Evolutionary conservation across 1,140 invertebrate genomes (phyloP), one percentile per base, ranked within the genome.

Genomic region (Medauroidea extradentata): DNA sequence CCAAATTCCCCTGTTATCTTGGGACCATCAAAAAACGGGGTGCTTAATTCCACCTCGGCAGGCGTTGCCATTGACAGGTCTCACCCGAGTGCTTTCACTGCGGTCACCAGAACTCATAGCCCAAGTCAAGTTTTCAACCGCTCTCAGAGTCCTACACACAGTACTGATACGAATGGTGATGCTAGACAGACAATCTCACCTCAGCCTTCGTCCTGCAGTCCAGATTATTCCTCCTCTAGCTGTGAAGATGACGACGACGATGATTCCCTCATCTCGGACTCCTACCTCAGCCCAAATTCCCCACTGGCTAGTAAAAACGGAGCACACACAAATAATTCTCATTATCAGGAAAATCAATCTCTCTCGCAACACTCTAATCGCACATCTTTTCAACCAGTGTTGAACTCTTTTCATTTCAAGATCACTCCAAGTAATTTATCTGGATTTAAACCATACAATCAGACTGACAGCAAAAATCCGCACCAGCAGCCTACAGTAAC

Each of bases 31-130:
- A 24, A 11, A 25, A 54, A 54, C 23, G 53, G 27, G 9, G 24
- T 25, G 5, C 53, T 23, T 3, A 54, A 14, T 18, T 42, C 53
- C n/a, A 42, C 53, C 16, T 19, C 23, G 16, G 29, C 53, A 2
- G 25, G 34, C 24, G 39, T 34, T 7, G 23, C 14, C 38, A 60
- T 60, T 13, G 58, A 53, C 50, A 27, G 51, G 25, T 46, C 50
- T n/a, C 42, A 60, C 44, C 50, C 58, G 9, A 60, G 58, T 39
- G 58, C 58, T 4, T 60, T 60, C 24, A 60, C 58, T 1, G 50
- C 58, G n/a, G 58, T 60, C 14, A 29, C 19, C 8, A 53, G 58
- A 11, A 42, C 48, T 3, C 27, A 21, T 3, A 16, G 27, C 13
- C 7, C 43, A 9, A 44, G n/a, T 8, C 24, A n/a, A 9, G 14